Evolutionary conservation across 1,140 invertebrate genomes (phyloP).

Genomic region (Zophobas morio): DNA sequence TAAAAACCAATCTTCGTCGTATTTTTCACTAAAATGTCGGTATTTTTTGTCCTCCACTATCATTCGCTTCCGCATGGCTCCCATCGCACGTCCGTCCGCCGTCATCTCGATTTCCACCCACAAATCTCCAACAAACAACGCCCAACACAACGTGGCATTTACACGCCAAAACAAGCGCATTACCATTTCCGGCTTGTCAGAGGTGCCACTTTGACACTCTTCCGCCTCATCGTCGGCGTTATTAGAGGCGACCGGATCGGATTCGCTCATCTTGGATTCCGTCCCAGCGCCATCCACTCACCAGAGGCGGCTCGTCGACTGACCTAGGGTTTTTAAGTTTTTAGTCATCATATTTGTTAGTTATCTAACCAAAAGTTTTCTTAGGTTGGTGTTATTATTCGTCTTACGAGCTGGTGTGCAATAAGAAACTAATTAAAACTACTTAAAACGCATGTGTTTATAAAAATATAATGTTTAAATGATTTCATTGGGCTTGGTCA

Average conservation of each 20-base stretch:
- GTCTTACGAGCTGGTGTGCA: no score
- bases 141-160: not conserved
- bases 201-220: constrained; percentile 22
- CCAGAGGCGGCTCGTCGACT: no score
- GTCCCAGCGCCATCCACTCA: constrained; percentile 11
- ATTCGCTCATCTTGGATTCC: constrained; percentile 10
- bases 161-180: constrained; percentile 2
- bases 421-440: no score
- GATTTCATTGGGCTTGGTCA: no score
- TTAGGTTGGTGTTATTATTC: no score
- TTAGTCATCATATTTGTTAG: no score
- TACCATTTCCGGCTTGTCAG: constrained; percentile 17
- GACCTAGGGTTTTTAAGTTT: no score
- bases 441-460: no score
- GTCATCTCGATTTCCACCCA: constrained; percentile 32
- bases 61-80: not conserved
- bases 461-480: no score
- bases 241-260: constrained; percentile 13
- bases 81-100: constrained; percentile 1
- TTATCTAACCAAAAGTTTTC: no score
- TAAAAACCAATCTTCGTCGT: no score
- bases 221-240: constrained; percentile 7
- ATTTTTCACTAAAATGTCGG: not conserved
- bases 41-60: not conserved
- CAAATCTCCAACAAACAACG: constrained; percentile 18